Percentiles rank a stretch among this genome's conserved stretches.
Evolutionary conservation across 2,113 vertebrate species (phyloP).

Genomic region (human): DNA sequence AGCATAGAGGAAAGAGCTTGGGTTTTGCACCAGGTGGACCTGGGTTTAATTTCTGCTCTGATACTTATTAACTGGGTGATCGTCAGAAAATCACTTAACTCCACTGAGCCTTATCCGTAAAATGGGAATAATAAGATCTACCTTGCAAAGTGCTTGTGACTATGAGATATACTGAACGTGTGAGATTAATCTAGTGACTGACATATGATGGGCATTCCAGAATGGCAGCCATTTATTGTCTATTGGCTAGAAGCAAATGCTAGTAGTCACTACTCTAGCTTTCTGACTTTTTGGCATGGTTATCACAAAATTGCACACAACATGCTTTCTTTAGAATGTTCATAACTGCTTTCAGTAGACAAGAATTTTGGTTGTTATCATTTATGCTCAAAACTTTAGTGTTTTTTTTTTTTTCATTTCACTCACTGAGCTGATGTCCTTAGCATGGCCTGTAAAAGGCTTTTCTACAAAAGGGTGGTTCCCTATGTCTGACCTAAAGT

Average conservation of each 20-base stretch:
- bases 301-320: background rate
- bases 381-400: background rate
- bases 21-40: background rate
- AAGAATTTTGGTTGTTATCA: background rate
- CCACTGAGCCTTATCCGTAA: background rate
- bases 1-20: background rate
- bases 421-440: background rate
- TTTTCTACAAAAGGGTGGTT: background rate
- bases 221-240: background rate
- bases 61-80: background rate
- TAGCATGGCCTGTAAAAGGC: background rate
- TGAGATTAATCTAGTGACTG: background rate
- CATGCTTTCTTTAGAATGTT: background rate
- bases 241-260: background rate
- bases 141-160: background rate
- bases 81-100: background rate
- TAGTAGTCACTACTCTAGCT: background rate
- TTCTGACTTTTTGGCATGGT: background rate
- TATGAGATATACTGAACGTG: background rate
- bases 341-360: background rate
- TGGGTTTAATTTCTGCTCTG: background rate
- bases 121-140: background rate
- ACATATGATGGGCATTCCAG: background rate
- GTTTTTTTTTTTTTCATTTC: background rate
- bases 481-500: background rate